These are phyloP conservation scores for Melanargia galathea DNA, from an alignment of 2,888 invertebrate species.

Conservation along the genomic window DNA sequence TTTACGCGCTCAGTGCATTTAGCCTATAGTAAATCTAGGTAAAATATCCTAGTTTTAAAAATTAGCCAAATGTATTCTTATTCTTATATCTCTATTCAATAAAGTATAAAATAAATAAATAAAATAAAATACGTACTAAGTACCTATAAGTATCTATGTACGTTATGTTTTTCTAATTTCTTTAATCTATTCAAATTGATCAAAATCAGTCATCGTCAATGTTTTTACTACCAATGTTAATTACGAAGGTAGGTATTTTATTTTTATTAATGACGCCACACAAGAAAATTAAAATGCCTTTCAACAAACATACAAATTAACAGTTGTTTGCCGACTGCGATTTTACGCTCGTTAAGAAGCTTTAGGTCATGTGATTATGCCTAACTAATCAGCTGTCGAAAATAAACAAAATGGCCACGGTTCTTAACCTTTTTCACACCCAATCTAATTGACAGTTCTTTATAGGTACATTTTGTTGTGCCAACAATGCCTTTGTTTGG, in stretches of 20 bases:
- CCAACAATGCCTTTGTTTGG: slow-evolving; percentile 36
- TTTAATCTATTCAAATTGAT: no score
- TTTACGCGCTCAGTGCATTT: no score
- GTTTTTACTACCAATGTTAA: background rate
- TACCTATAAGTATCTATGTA: no score
- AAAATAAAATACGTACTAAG: no score
- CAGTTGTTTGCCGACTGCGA: slow-evolving; percentile 1
- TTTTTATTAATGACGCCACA: background rate
- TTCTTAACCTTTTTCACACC: slow-evolving; percentile 35
- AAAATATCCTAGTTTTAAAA: no score
- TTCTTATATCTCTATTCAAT: no score
- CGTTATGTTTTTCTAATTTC: no score
- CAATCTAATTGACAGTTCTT: slow-evolving; percentile 39
- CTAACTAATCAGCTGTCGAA: slow-evolving; percentile 32
- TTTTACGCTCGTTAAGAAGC: slow-evolving; percentile 28
- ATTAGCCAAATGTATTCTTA: no score
- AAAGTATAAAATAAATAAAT: no score
- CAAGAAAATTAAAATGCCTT: slow-evolving; percentile 5
- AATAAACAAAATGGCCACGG: slow-evolving; percentile 17
- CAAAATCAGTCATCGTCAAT: no score
- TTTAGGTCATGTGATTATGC: slow-evolving; percentile 7
- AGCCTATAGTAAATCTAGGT: no score
- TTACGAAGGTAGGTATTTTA: background rate
- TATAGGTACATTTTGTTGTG: slow-evolving; percentile 32
- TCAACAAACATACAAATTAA: slow-evolving; percentile 5